phyloP scores from a whole-genome alignment of 2,888 invertebrate genomes.

The Papilio elwesi region DNA sequence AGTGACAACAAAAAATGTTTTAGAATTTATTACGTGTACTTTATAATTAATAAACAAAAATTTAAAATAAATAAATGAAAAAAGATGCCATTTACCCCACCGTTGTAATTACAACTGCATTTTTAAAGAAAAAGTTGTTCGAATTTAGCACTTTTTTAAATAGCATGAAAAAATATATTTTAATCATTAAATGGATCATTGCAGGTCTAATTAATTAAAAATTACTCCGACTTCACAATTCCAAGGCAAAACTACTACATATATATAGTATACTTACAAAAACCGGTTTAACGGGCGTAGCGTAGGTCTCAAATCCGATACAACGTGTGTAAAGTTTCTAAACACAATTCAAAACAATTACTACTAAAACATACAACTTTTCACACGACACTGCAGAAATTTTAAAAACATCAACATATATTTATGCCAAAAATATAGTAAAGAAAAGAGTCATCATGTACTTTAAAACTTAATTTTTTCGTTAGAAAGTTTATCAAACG shows the following conservation, averaged over 20 bases:
- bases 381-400: constrained; percentile 29
- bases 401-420: not conserved
- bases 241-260: not conserved
- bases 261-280: constrained; percentile 31
- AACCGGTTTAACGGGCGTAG: constrained; percentile 36
- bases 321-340: constrained; percentile 35
- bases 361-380: constrained; percentile 27
- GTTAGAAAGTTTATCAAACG: constrained; percentile 9
- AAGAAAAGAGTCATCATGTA: not conserved
- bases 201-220: too few species aligned
- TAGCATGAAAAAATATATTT: too few species aligned
- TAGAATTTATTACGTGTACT: too few species aligned
- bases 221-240: not conserved
- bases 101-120: too few species aligned
- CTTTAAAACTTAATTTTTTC: not conserved
- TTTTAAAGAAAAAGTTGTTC: too few species aligned
- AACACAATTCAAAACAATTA: constrained; percentile 36
- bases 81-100: too few species aligned
- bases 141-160: too few species aligned
- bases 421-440: not conserved
- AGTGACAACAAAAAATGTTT: too few species aligned
- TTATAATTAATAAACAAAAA: too few species aligned
- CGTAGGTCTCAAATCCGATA: constrained; percentile 33
- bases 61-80: too few species aligned
- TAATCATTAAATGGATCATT: too few species aligned